Conservation (phyloP, 2,797 vertebrate genomes). For the Artibeus lituratus region DNA sequence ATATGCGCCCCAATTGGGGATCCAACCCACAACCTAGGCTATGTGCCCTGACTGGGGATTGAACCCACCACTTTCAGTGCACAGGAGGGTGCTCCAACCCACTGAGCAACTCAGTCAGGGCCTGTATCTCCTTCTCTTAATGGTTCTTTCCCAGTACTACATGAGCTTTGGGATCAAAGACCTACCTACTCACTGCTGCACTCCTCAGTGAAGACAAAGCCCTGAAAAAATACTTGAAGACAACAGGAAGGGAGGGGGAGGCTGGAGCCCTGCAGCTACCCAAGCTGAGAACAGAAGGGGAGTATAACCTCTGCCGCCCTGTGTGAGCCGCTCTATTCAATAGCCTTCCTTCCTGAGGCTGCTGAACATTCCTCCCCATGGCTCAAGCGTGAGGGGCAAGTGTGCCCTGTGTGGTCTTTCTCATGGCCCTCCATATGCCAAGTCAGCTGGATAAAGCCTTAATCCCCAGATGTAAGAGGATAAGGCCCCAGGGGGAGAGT, state of each 20-base stretch:
- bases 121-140: rapidly evolving
- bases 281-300: background rate
- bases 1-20: no score
- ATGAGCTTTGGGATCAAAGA: background rate
- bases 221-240: background rate
- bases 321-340: background rate
- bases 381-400: background rate
- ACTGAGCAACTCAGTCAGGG: background rate
- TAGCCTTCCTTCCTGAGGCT: background rate
- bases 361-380: slow-evolving; percentile 13
- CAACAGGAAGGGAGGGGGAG: background rate
- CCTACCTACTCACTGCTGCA: background rate
- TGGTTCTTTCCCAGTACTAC: background rate
- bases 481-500: background rate
- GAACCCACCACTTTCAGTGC: background rate
- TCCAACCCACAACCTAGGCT: background rate
- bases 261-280: background rate
- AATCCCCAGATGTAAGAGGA: background rate
- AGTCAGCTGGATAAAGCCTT: background rate
- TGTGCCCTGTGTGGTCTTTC: background rate
- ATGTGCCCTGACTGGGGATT: background rate
- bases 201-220: background rate
- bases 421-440: background rate
- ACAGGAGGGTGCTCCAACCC: background rate
- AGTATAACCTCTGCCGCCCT: background rate